Base-by-base conservation (phyloP, 2,113 vertebrate species). In the Trinectes maculatus region DNA sequence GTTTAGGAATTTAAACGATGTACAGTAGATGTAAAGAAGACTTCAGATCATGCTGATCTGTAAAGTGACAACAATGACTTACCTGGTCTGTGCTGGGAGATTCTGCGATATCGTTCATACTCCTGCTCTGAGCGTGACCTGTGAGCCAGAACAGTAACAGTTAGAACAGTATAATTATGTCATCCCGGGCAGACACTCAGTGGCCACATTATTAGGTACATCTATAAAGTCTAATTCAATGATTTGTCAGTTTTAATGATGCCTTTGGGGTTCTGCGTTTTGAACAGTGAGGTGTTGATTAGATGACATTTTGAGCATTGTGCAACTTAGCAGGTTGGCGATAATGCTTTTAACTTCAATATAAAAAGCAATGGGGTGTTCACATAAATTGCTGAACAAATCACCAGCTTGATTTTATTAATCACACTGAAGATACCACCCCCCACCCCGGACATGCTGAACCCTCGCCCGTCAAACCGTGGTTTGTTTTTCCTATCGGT, bases 41-140 rank as follows among this genome's bases (percentile, higher is more conserved):
- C 0, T 25, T 56, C n/a, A n/a, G 7, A 40, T n/a, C 39, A 8
- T 18, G 25, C 18, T 49, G 16, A 49, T 6, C 10, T 22, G 18
- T 34, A 12, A 26, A 43, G n/a, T 36, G 16, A 42, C 8, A 28
- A 5, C 2, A 6, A 42, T 18, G 36, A 54, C 58, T 69, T 88
- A 96, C 97, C 95, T 99, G 97, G 71, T 99, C 96, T 0, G 94
- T 91, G 91, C 96, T 98, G 0, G 94, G 96, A 0, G 94, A 91
- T 18, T 93, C 95, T 0, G 96, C 92, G 82, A 99, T 99, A 79
- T 99, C 97, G 0, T 96, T 99, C 97, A 99, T 97, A 87, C 98
- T 99, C 46, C 95, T 87, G 68, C 96, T 99, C 84, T 98, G 96
- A 1, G 94, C 93, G 0, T 98, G 95, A 84, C 94, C 97, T 99